Base-by-base conservation (phyloP, 2,797 vertebrate species). In the Florisuga fusca region DNA sequence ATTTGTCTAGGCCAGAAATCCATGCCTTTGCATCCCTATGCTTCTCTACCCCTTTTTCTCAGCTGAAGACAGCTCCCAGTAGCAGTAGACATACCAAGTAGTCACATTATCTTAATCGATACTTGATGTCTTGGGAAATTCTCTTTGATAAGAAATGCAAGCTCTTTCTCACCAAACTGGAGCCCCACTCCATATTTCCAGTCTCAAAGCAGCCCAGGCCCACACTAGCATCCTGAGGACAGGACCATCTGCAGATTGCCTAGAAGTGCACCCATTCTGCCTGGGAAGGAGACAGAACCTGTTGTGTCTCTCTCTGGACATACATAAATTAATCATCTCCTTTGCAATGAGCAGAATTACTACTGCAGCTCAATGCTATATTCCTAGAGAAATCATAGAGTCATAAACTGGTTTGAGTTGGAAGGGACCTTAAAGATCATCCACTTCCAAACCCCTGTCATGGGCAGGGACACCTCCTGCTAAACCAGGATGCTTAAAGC, bases 21-120 rank as follows among this genome's bases (percentile, higher is more conserved):
- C 20, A 57, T 0, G 2, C 0, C 55, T 89, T 46, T 62, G 11
- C 2, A 1, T 17, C 46, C 2, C 1, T 68, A 1, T 43, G 17
- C 14, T 82, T 92, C 33, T 76, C 48, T 81, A 10, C 4, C 17
- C 3, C 5, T 9, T 87, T 76, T 76, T 87, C 43, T 53, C 45
- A 53, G 2, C 23, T 31, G 38, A 43, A 7, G 34, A 33, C 18
- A 48, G 2, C 33, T 71, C 12, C 15, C 36, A 59, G 46, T 46
- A 79, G 29, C 34, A 46, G 15, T 1, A 53, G 46, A 54, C 63
- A 26, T 51, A 25, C 29, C 36, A n/a, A 7, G 3, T 25, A 59
- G 26, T 26, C 48, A 45, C 38, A 16, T 51, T 33, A 36, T 46
- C 26, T 19, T 64, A 26, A 26, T 62, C n/a, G 33, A 4, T 41